Conservation (phyloP, 2,113 vertebrate genomes). For the Dendrocopos noguchii region DNA sequence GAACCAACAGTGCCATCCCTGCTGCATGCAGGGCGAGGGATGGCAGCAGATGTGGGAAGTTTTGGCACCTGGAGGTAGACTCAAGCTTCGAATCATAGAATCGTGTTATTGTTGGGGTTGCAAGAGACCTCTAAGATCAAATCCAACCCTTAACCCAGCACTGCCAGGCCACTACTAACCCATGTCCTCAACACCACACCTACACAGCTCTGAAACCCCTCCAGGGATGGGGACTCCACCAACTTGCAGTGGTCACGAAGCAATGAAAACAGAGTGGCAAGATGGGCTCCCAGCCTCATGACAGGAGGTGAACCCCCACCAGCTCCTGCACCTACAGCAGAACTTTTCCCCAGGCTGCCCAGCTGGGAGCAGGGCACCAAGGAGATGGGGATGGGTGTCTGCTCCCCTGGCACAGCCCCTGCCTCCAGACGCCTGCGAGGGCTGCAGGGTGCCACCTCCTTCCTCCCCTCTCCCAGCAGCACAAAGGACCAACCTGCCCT, state of each 20-base stretch:
- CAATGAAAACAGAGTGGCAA: accelerated
- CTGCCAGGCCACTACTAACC: no score
- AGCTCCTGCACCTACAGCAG: neutral
- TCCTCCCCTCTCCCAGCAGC: neutral
- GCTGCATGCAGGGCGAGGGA: accelerated
- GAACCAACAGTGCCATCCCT: neutral
- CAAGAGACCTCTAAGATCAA: no score
- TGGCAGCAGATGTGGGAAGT: neutral
- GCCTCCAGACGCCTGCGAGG: neutral
- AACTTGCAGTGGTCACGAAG: neutral
- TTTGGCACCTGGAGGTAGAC: neutral
- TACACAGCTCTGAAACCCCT: no score
- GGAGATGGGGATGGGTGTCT: neutral
- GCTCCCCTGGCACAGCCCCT: neutral
- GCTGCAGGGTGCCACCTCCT: neutral
- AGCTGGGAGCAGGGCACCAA: neutral
- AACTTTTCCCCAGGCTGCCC: accelerated
- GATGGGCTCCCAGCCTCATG: neutral
- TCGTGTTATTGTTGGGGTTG: no score
- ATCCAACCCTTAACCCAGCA: no score
- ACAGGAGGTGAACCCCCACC: neutral
- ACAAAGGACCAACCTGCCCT: neutral
- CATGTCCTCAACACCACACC: no score
- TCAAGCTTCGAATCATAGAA: no score
- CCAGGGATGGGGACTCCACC: no score